These are phyloP conservation scores for Drosophila littoralis DNA, from an alignment of 1,140 invertebrate genomes.

Conservation along the genomic window DNA sequence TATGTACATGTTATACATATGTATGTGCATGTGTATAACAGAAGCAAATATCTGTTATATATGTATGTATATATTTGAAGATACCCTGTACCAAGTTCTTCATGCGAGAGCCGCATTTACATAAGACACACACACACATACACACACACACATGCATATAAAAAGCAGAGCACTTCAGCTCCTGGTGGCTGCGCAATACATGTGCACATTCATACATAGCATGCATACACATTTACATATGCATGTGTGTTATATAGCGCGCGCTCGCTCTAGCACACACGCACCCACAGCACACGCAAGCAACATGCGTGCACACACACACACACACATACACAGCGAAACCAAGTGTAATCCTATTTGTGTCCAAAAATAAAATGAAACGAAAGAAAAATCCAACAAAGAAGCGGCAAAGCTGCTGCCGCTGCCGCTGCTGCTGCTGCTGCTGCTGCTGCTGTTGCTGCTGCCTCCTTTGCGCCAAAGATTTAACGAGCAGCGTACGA, in stretches of 20 bases:
- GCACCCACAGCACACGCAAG: slow-evolving; percentile 37
- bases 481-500: slow-evolving; percentile 28
- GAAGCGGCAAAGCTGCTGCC: slow-evolving; percentile 54
- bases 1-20: slow-evolving; percentile 7
- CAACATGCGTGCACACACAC: slow-evolving; percentile 38
- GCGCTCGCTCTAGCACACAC: slow-evolving; percentile 31
- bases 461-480: slow-evolving; percentile 51
- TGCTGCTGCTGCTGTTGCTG: slow-evolving; percentile 43
- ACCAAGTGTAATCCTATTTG: slow-evolving; percentile 71
- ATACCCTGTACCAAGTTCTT: slow-evolving; percentile 18
- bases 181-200: slow-evolving; percentile 38
- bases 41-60: slow-evolving; percentile 4
- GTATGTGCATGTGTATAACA: not conserved
- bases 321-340: slow-evolving; percentile 19
- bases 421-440: slow-evolving; percentile 38
- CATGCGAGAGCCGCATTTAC: slow-evolving; percentile 4
- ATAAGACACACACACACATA: slow-evolving; percentile 1
- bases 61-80: not conserved
- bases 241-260: slow-evolving; percentile 14
- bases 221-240: not conserved
- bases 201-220: slow-evolving; percentile 3
- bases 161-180: slow-evolving; percentile 23
- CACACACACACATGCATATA: not conserved
- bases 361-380: slow-evolving; percentile 64
- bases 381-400: slow-evolving; percentile 74